These are phyloP conservation scores for Patagioenas fasciata DNA, from an alignment of 2,113 vertebrate species.

Conservation along the genomic window DNA sequence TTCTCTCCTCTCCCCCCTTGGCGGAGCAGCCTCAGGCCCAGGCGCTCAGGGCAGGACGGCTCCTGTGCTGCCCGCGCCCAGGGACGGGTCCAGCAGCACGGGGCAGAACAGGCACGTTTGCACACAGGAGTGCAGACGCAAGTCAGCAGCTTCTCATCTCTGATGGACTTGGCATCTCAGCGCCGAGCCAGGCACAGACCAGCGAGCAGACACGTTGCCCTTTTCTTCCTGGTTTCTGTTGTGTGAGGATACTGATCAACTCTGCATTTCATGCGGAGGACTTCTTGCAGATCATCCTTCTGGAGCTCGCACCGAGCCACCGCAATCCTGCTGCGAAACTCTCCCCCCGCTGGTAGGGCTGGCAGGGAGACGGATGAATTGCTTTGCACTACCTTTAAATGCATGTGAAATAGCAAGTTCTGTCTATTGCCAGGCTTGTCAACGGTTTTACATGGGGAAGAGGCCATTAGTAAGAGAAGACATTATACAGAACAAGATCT, in stretches of 20 bases:
- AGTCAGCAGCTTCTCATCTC: accelerated
- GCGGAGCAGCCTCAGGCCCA: neutral
- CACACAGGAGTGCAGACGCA: neutral
- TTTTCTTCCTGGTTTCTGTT: neutral
- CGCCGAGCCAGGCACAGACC: neutral
- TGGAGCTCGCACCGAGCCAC: accelerated
- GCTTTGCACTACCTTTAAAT: neutral
- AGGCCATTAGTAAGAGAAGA: neutral
- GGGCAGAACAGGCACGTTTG: neutral
- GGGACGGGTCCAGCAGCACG: too few relatives aligned
- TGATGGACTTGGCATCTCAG: too few relatives aligned
- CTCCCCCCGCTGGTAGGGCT: neutral
- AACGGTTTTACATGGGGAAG: neutral
- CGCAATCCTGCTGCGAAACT: neutral
- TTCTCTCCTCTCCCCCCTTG: neutral
- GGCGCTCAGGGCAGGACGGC: neutral
- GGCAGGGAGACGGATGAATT: accelerated
- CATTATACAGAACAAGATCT: neutral
- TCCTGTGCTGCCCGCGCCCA: too few relatives aligned
- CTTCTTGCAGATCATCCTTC: neutral
- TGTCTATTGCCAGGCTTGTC: neutral
- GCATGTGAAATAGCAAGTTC: neutral
- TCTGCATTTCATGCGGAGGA: neutral
- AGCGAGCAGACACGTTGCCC: too few relatives aligned
- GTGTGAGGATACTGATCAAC: neutral